These are phyloP conservation scores for Amiota minor DNA, from an alignment of 2,888 invertebrate species.

Conservation along the genomic window DNA sequence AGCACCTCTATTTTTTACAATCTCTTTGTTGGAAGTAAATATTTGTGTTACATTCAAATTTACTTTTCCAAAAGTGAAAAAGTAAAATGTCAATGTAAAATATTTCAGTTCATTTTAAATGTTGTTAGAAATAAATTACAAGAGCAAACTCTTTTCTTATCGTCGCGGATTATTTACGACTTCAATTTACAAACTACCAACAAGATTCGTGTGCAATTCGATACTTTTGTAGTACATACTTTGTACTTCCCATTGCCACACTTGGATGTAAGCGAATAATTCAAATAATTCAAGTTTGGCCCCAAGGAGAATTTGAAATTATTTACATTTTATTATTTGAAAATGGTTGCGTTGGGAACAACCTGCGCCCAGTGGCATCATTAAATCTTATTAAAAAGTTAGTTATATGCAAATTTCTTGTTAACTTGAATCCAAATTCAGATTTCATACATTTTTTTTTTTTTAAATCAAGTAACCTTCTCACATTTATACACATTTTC, in stretches of 20 bases:
- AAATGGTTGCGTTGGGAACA: conserved; percentile 12
- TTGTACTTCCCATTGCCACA: neutral
- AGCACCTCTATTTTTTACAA: no score
- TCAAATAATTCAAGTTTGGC: neutral
- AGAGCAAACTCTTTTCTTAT: no score
- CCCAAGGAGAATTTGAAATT: neutral
- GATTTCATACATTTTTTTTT: neutral
- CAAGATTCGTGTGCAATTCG: no score
- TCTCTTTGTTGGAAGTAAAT: no score
- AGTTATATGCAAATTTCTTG: conserved; percentile 28
- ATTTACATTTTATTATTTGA: conserved; percentile 19
- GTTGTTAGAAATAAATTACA: no score
- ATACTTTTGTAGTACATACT: no score
- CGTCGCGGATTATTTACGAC: conserved; percentile 7
- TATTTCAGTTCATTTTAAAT: no score
- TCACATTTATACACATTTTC: no score
- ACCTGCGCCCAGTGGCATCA: conserved; percentile 57
- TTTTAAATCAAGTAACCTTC: neutral
- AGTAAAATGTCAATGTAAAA: no score
- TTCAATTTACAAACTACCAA: neutral
- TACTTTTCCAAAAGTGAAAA: no score
- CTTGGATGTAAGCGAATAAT: neutral
- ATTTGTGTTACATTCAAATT: no score
- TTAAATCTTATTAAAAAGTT: conserved; percentile 66
- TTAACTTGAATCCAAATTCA: neutral